phyloP scores from a whole-genome alignment of 1,140 invertebrate species.

The Drosophila saltans region DNA sequence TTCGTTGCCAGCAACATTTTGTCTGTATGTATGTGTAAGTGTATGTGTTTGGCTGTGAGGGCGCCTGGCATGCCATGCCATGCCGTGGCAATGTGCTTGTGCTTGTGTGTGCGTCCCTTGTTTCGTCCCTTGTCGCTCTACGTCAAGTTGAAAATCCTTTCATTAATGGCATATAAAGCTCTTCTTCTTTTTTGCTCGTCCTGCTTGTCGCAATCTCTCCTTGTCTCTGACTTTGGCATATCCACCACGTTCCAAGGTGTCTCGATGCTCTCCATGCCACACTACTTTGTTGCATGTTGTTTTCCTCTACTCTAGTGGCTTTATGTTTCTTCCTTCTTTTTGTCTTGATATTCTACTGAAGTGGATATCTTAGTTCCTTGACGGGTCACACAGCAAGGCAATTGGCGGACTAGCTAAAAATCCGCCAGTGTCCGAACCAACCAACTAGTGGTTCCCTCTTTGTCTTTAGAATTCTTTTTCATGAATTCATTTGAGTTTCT shows the following conservation, averaged over 20 bases:
- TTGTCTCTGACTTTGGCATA: conserved; percentile 36
- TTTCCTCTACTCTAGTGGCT: conserved; percentile 3
- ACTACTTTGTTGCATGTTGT: conserved; percentile 54
- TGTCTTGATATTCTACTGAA: conserved; percentile 58
- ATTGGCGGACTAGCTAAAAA: not conserved
- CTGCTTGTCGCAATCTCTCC: conserved; percentile 24
- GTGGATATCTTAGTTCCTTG: conserved; percentile 45
- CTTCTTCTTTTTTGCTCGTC: conserved; percentile 42
- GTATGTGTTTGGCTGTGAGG: conserved; percentile 33
- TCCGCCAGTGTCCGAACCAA: not conserved
- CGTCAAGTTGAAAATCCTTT: conserved; percentile 71
- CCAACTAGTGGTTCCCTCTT: conserved; percentile 1
- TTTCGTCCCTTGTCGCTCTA: conserved; percentile 47
- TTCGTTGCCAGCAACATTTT: conserved; percentile 49
- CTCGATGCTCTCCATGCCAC: conserved; percentile 19
- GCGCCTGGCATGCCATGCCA: conserved; percentile 46
- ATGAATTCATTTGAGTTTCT: too few relatives aligned
- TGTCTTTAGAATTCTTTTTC: not conserved
- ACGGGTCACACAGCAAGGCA: conserved; percentile 32
- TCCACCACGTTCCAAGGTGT: conserved; percentile 47
- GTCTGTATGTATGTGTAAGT: not conserved
- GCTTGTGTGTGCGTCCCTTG: conserved; percentile 27
- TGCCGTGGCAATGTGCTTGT: conserved; percentile 11
- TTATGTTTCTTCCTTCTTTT: conserved; percentile 19
- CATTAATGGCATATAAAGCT: conserved; percentile 68